Percentiles rank a stretch among this genome's conserved stretches.
Conservation (phyloP, 2,797 vertebrate genomes). For the Danio choprae region DNA sequence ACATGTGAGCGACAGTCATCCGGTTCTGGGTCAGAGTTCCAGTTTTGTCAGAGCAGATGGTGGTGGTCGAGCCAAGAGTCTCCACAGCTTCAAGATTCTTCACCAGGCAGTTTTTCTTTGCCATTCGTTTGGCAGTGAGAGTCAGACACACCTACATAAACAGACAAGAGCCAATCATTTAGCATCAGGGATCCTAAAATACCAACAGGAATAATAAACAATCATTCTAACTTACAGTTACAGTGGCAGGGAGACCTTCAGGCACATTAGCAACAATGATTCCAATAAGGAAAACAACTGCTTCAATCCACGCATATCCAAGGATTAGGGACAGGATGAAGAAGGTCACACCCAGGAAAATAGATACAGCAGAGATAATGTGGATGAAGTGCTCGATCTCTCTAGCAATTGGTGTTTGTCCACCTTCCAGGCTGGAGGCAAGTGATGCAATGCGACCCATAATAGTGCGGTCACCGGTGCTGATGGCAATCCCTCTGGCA, state of each 20-base stretch:
- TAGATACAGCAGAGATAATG: constrained; percentile 94
- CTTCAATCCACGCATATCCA: constrained; percentile 93
- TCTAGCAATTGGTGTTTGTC: constrained; percentile 90
- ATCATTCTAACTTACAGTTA: constrained; percentile 84
- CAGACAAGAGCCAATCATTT: not conserved
- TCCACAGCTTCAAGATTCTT: constrained; percentile 97
- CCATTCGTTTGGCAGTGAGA: constrained; percentile 97
- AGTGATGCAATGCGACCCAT: constrained; percentile 96
- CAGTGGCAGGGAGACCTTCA: constrained; percentile 93
- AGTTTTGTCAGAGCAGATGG: constrained; percentile 92
- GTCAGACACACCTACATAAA: constrained; percentile 88
- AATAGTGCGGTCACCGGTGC: constrained; percentile 92
- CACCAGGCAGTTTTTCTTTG: constrained; percentile 96
- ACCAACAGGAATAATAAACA: not conserved
- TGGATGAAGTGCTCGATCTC: constrained; percentile 98
- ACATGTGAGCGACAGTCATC: constrained; percentile 95
- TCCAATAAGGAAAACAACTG: constrained; percentile 96
- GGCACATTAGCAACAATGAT: constrained; percentile 98
- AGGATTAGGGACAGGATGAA: constrained; percentile 93
- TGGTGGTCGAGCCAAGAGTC: constrained; percentile 92
- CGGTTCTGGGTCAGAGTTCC: constrained; percentile 93
- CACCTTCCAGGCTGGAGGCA: constrained; percentile 93
- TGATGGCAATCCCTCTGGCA: constrained; percentile 91
- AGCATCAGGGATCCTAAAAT: not conserved
- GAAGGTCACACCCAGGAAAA: constrained; percentile 91